phyloP scores from a whole-genome alignment of 2,888 invertebrate species.

The Drosophila cognata region DNA sequence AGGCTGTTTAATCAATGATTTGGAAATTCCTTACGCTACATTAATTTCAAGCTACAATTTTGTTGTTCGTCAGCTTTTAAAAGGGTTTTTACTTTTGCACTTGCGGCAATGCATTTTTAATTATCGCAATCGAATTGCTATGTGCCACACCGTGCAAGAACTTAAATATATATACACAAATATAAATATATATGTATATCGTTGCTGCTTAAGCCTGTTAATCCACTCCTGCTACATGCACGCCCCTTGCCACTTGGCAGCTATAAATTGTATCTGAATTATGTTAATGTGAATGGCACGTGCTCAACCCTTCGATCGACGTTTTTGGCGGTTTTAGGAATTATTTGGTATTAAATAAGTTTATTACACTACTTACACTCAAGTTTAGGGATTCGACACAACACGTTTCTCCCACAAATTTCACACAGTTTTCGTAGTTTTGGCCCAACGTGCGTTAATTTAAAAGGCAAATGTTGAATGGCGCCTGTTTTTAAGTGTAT shows the following conservation, averaged over 20 bases:
- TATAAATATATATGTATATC: not conserved
- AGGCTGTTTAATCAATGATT: conserved; percentile 74
- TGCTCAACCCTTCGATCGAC: conserved; percentile 23
- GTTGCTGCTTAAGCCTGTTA: not conserved
- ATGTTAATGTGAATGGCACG: conserved; percentile 31
- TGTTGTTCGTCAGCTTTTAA: conserved; percentile 11
- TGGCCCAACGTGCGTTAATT: not conserved
- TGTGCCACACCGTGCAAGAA: not conserved
- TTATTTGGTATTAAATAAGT: conserved; percentile 27
- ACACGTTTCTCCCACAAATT: conserved; percentile 2
- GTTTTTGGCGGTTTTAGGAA: conserved; percentile 7
- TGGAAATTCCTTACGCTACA: conserved; percentile 77
- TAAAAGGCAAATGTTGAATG: not conserved
- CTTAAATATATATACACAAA: not conserved
- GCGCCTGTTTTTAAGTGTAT: not conserved
- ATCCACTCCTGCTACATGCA: conserved; percentile 1
- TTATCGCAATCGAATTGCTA: conserved; percentile 6
- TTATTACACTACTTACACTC: conserved; percentile 12
- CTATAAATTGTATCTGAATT: conserved; percentile 33
- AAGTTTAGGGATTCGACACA: not conserved
- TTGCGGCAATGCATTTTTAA: conserved; percentile 23
- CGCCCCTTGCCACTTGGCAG: not conserved
- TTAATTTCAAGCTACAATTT: conserved; percentile 63
- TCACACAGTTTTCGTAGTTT: not conserved
- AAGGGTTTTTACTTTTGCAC: conserved; percentile 19